A percentile compares a stretch with the other conserved stretches of the same genome.
Evolutionary conservation across 2,888 invertebrate species (phyloP).

Genomic region (Ophioninae sp.): DNA sequence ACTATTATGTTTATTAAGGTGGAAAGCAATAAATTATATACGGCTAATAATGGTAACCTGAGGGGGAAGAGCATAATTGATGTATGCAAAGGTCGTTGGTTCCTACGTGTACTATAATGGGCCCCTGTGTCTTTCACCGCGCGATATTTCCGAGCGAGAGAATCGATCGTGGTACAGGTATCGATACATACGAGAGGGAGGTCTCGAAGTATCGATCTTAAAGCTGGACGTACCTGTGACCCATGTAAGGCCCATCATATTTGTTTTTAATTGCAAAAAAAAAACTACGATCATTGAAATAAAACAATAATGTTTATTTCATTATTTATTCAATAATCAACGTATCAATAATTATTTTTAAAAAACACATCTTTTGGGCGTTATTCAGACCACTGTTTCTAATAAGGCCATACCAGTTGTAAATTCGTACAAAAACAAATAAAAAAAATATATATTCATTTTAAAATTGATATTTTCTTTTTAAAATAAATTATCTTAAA

Average conservation of each 20-base stretch:
- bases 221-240: slow-evolving; percentile 8
- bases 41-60: slow-evolving; percentile 78
- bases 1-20: slow-evolving; percentile 81
- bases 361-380: no score
- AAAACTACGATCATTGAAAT: no score
- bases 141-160: slow-evolving; percentile 42
- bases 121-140: slow-evolving; percentile 43
- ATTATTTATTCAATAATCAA: no score
- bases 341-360: no score
- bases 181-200: slow-evolving; percentile 44
- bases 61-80: slow-evolving; percentile 76
- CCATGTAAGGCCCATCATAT: no score
- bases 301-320: no score
- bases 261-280: not conserved
- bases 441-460: no score
- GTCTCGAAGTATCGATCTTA: slow-evolving; percentile 52
- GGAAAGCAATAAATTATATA: slow-evolving; percentile 80
- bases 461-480: no score
- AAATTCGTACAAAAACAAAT: no score
- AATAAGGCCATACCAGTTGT: no score
- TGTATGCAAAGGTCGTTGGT: slow-evolving; percentile 79
- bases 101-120: slow-evolving; percentile 61
- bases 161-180: slow-evolving; percentile 34
- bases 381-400: no score
- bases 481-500: no score